A percentile compares a stretch with the other conserved stretches of the same genome.
These are phyloP conservation scores for Hephaestus fuliginosus DNA, from an alignment of 2,797 vertebrate species.

Conservation along the genomic window DNA sequence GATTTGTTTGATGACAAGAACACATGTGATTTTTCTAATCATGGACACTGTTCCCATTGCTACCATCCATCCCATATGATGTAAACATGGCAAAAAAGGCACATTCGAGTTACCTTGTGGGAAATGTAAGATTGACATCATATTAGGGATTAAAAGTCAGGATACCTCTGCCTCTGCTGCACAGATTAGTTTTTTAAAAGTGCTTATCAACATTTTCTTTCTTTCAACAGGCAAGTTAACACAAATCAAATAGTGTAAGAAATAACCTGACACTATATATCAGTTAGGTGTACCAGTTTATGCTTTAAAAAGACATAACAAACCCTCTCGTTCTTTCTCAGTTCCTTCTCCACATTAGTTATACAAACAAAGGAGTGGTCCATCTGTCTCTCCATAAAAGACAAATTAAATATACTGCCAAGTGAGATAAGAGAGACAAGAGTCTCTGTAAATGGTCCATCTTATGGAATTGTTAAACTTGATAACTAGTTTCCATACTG, in stretches of 20 bases:
- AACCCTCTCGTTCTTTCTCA: slow-evolving; percentile 34
- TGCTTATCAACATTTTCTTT: not conserved
- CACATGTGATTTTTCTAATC: not conserved
- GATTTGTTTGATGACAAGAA: not conserved
- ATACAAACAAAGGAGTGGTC: slow-evolving; percentile 40
- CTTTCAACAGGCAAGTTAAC: no score
- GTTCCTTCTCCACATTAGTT: slow-evolving; percentile 27
- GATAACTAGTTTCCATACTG: not conserved
- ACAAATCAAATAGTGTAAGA: no score
- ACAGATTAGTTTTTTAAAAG: not conserved
- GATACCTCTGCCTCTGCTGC: not conserved
- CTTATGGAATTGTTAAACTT: not conserved
- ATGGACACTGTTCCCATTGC: not conserved
- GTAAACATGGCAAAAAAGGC: not conserved
- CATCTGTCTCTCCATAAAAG: slow-evolving; percentile 47
- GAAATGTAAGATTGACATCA: not conserved
- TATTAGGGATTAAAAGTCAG: not conserved
- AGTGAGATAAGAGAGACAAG: slow-evolving; percentile 31
- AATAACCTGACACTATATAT: no score
- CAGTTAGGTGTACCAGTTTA: not conserved
- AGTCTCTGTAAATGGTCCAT: slow-evolving; percentile 3
- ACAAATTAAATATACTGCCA: slow-evolving; percentile 49
- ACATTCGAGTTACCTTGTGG: not conserved
- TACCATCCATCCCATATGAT: not conserved
- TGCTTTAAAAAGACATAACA: slow-evolving; percentile 49